Evolutionary conservation across 2,797 vertebrate genomes (phyloP).

Genomic region (Sarcoramphus papa): DNA sequence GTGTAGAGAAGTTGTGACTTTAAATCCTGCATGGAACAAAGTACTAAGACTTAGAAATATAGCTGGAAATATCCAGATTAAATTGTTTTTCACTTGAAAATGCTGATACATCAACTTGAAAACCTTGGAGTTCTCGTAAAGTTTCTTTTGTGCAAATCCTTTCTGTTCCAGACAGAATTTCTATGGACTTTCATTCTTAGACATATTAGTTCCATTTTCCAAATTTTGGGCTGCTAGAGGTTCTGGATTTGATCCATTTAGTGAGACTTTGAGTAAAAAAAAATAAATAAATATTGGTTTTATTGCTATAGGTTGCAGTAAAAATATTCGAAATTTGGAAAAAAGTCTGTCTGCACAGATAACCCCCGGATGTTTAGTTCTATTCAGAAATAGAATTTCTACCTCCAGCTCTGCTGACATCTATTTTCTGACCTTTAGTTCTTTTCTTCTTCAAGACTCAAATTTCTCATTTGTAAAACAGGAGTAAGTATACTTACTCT

Average conservation of each 20-base stretch:
- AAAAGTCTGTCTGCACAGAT: neutral
- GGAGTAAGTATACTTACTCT: neutral
- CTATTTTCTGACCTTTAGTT: neutral
- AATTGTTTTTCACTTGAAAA: neutral
- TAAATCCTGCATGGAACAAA: neutral
- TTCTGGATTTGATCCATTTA: neutral
- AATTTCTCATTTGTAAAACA: constrained; percentile 37
- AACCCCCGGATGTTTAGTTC: neutral
- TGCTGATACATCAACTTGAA: neutral
- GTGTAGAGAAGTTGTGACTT: neutral
- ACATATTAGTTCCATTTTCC: neutral
- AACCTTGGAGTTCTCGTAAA: neutral
- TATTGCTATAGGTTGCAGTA: neutral
- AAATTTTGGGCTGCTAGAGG: rapidly evolving
- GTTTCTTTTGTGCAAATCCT: neutral
- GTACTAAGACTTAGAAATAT: neutral
- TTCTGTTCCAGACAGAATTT: neutral
- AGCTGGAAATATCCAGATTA: neutral
- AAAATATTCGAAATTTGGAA: neutral
- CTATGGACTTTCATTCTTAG: neutral
- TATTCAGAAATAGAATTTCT: neutral
- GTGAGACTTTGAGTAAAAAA: neutral
- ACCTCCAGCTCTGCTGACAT: neutral
- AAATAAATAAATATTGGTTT: neutral
- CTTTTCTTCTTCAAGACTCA: neutral